phyloP scores from a whole-genome alignment of 1,140 invertebrate species.

The Philopotamus ludificatus region DNA sequence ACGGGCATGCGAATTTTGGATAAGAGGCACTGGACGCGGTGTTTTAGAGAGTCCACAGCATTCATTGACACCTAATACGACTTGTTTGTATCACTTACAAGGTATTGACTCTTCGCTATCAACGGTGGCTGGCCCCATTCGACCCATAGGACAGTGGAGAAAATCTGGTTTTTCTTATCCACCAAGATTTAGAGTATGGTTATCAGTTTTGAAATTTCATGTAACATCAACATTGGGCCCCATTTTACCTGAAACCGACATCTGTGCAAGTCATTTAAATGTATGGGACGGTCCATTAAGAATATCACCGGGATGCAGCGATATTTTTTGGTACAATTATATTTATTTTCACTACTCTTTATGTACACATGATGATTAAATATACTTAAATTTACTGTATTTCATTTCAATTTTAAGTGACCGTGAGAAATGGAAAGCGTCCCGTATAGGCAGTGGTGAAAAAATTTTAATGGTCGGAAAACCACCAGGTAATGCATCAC shows the following conservation, averaged over 20 bases:
- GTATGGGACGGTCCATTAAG: constrained; percentile 81
- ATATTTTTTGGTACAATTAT: constrained; percentile 74
- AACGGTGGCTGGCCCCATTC: constrained; percentile 58
- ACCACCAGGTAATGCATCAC: constrained; percentile 65
- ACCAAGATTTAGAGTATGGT: constrained; percentile 77
- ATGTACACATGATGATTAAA: too few relatives aligned
- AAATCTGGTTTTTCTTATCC: constrained; percentile 58
- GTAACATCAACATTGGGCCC: constrained; percentile 61
- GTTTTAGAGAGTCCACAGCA: constrained; percentile 76
- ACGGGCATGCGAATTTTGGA: constrained; percentile 81
- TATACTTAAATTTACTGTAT: too few relatives aligned
- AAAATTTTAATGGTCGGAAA: constrained; percentile 57
- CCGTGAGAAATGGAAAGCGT: constrained; percentile 44
- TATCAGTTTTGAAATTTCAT: constrained; percentile 85
- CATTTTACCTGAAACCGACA: constrained; percentile 63
- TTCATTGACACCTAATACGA: constrained; percentile 80
- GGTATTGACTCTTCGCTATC: constrained; percentile 59
- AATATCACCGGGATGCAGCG: constrained; percentile 73
- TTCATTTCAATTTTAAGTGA: constrained; percentile 32
- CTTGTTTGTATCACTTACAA: constrained; percentile 81
- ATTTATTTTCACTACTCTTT: too few relatives aligned
- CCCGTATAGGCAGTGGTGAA: constrained; percentile 51
- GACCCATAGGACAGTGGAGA: constrained; percentile 62
- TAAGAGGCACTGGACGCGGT: constrained; percentile 74
- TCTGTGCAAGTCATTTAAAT: constrained; percentile 75